A percentile compares a stretch with the other conserved stretches of the same genome.
Evolutionary conservation across 2,797 vertebrate species (phyloP).

Genomic region (Sebastes iracundus): DNA sequence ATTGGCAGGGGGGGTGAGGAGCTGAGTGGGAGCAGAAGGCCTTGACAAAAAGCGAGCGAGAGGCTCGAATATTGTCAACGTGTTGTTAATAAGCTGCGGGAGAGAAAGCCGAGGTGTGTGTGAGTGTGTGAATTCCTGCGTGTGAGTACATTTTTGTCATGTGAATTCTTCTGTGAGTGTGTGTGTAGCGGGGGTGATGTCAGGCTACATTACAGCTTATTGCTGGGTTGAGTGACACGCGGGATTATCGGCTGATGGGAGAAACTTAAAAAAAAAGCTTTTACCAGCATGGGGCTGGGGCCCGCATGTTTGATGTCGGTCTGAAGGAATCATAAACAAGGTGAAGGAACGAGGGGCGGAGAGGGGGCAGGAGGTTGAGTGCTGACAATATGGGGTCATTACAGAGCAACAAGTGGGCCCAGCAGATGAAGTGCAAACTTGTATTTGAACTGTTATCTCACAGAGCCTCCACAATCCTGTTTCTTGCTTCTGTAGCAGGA

Average conservation of each 20-base stretch:
- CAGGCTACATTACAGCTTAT: constrained; percentile 74
- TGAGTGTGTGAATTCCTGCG: constrained; percentile 45
- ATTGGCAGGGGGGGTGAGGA: constrained; percentile 58
- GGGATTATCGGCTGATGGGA: constrained; percentile 68
- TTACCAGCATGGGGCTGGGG: constrained; percentile 66
- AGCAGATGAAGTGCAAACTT: constrained; percentile 15
- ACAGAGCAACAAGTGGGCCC: constrained; percentile 38
- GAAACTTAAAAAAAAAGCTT: constrained; percentile 68
- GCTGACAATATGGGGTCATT: constrained; percentile 53
- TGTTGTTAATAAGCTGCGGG: constrained; percentile 72
- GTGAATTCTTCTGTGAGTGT: constrained; percentile 35
- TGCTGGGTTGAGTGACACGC: constrained; percentile 78
- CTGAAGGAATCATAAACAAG: constrained; percentile 60
- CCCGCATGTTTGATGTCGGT: constrained; percentile 78
- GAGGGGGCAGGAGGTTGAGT: constrained; percentile 42
- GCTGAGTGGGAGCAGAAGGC: constrained; percentile 59
- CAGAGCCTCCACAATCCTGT: background rate
- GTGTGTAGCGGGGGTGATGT: constrained; percentile 59
- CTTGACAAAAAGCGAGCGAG: constrained; percentile 57
- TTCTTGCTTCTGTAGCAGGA: background rate
- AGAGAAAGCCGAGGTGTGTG: constrained; percentile 56
- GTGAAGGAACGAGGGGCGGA: constrained; percentile 20
- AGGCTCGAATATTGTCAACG: constrained; percentile 74
- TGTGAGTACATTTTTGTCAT: constrained; percentile 25
- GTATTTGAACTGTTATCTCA: constrained; percentile 16